Percentiles rank a stretch among this genome's conserved stretches.
Conservation (phyloP, 1,140 invertebrate species). For the Goniozus legneri region DNA sequence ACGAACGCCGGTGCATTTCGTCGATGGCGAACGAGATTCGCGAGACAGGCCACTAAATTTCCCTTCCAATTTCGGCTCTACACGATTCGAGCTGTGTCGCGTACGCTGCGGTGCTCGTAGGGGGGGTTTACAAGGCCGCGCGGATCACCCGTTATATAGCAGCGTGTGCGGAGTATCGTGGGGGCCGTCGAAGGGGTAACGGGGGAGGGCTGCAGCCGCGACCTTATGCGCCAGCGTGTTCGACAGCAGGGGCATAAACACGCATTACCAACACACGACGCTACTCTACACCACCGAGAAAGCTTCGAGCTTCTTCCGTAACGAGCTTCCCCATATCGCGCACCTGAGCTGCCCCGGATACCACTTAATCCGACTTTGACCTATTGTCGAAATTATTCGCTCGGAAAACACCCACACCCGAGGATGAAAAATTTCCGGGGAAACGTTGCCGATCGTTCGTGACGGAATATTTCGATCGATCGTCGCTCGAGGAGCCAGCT, state of each 20-base stretch:
- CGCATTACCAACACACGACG: background rate
- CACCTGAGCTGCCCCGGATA: too few species aligned
- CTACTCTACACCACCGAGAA: background rate
- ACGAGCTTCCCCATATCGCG: too few species aligned
- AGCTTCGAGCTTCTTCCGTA: too few species aligned
- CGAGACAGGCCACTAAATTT: slow-evolving; percentile 48
- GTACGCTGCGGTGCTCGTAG: background rate
- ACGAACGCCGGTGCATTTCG: slow-evolving; percentile 8
- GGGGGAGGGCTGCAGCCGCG: background rate
- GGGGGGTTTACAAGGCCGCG: slow-evolving; percentile 7
- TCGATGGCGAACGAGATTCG: slow-evolving; percentile 38
- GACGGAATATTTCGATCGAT: too few species aligned
- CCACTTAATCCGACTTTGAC: too few species aligned
- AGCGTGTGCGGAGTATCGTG: background rate
- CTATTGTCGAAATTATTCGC: too few species aligned
- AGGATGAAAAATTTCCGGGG: too few species aligned
- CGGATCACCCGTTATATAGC: slow-evolving; percentile 15
- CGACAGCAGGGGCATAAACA: background rate
- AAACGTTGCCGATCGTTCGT: too few species aligned
- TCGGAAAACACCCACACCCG: too few species aligned
- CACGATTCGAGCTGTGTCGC: slow-evolving; percentile 24
- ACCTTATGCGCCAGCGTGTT: background rate
- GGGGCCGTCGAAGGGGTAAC: too few species aligned
- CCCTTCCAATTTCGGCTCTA: slow-evolving; percentile 47
- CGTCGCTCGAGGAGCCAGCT: too few species aligned